phyloP scores from a whole-genome alignment of 2,113 vertebrate genomes.

The Scartelaos histophorus region DNA sequence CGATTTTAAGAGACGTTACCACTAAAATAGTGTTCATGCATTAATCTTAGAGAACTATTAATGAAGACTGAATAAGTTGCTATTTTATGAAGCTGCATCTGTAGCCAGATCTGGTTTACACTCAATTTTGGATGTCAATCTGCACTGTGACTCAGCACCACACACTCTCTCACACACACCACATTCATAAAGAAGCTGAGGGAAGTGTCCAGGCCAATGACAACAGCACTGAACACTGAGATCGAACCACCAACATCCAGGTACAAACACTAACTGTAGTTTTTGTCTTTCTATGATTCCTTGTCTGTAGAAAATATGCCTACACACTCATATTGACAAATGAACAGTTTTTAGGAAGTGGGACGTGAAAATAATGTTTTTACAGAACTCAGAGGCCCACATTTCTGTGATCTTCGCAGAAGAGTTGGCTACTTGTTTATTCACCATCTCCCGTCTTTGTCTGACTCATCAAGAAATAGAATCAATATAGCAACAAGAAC shows the following conservation, averaged over 20 bases:
- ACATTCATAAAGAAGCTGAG: background rate
- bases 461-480: constrained; percentile 3
- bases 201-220: background rate
- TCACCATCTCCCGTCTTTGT: background rate
- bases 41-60: background rate
- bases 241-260: background rate
- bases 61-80: background rate
- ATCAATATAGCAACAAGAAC: background rate
- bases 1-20: background rate
- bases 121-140: background rate
- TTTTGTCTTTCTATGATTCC: background rate
- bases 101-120: background rate
- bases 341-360: background rate
- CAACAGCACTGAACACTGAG: background rate
- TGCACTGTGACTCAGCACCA: background rate
- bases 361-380: background rate
- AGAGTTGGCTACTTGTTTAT: background rate
- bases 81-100: too few relatives aligned
- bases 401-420: background rate
- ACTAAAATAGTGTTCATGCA: background rate
- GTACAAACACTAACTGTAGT: too few relatives aligned
- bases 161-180: background rate
- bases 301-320: background rate
- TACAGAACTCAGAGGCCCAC: background rate
- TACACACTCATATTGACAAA: background rate